Base-by-base conservation (phyloP, 2,113 vertebrate genomes). In the Irena cyanogastra region DNA sequence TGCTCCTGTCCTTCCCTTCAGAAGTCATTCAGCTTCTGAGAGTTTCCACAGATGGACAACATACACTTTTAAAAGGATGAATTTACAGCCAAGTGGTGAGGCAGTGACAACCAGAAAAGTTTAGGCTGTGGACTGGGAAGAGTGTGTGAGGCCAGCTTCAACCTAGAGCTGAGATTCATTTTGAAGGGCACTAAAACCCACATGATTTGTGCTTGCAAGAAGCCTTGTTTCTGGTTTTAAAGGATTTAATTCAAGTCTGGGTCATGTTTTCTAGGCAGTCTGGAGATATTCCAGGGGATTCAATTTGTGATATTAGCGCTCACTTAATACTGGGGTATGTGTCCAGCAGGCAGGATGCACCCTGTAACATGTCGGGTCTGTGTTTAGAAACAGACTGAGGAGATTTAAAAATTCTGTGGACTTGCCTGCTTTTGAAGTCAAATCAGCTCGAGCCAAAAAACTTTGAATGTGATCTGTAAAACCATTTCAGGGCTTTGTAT, bases 271-370 rank as follows among this genome's bases (percentile, higher is more conserved):
- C 83, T 87, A 95, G 80, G 81, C 91, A 95, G 93, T 82, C 91
- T 93, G 93, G 94, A 95, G 70, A 79, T 91, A 95, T 95, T 95
- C 94, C 94, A 95, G 45, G 27, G 93, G 91, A 95, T 94, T 95
- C 83, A 50, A 10, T 89, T 76, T 75, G 74, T 82, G 80, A 89
- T 89, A 93, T 76, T 95, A 93, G 81, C 0, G 3, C 53, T 93
- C 18, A 7, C 65, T 95, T 89, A 89, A 82, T 89, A 75, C 61
- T 69, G 70, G 63, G 76, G 31, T 84, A 56, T 78, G 87, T 61
- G 89, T 94, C 91, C 87, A 72, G 79, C 77, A 94, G 93, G 75
- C 94, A 96, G 96, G 93, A 96, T 95, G 70, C 89, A 50, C 70
- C 91, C 77, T 87, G 91, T 89, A 91, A 84, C 53, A 75, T 84